These are phyloP conservation scores for Uropsilus gracilis DNA, from an alignment of 2,113 vertebrate genomes.

Conservation along the genomic window DNA sequence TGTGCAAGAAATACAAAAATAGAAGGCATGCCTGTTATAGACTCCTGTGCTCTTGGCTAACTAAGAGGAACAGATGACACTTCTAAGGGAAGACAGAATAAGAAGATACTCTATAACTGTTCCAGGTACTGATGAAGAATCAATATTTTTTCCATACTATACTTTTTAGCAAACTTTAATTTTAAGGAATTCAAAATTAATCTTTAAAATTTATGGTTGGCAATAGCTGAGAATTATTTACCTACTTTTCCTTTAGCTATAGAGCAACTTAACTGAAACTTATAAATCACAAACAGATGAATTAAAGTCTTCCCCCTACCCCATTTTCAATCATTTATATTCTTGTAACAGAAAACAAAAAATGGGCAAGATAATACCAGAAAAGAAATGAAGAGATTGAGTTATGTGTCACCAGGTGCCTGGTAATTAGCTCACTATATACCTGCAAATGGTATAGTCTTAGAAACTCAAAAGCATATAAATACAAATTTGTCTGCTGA, in stretches of 20 bases:
- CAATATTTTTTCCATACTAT: neutral
- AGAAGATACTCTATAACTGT: neutral
- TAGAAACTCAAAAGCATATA: neutral
- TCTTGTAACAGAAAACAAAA: constrained; percentile 21
- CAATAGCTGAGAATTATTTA: neutral
- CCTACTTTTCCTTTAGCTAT: neutral
- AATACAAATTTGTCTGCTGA: neutral
- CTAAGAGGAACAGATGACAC: neutral
- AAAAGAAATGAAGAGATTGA: neutral
- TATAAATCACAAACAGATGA: constrained; percentile 1
- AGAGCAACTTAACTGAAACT: neutral
- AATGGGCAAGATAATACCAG: neutral
- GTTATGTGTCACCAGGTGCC: neutral
- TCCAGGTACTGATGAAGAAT: neutral
- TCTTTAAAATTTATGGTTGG: neutral
- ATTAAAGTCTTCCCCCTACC: neutral
- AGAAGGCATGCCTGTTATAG: neutral
- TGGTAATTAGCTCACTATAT: neutral
- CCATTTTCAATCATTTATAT: neutral
- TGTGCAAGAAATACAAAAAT: constrained; percentile 47
- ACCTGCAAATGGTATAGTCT: neutral
- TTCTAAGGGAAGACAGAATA: neutral
- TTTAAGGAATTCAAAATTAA: constrained; percentile 13
- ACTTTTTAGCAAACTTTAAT: neutral
- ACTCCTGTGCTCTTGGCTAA: neutral